Conservation (phyloP, 2,113 vertebrate species). For the Chinchilla lanigera region DNA sequence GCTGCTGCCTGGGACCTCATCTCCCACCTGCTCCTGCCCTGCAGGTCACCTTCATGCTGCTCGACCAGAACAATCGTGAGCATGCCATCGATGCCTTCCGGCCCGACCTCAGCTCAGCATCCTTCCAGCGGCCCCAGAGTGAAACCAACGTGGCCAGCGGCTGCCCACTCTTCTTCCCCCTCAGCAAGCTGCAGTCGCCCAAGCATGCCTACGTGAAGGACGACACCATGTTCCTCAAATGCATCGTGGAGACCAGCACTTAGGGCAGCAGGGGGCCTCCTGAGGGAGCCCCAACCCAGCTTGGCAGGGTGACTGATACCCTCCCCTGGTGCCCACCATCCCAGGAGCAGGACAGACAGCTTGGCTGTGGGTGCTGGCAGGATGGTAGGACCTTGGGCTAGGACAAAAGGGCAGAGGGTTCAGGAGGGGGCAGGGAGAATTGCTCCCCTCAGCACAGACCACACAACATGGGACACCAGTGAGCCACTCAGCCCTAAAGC, state of each 20-base stretch:
- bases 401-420: neutral
- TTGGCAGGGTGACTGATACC: neutral
- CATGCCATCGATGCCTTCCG: constrained; percentile 87
- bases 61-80: constrained; percentile 90
- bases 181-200: constrained; percentile 86
- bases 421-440: neutral
- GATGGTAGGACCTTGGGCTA: neutral
- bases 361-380: neutral
- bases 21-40: neutral
- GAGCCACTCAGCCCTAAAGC: neutral
- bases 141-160: constrained; percentile 91
- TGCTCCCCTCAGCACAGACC: too few species aligned
- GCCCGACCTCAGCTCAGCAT: constrained; percentile 86
- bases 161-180: constrained; percentile 88
- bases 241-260: constrained; percentile 85
- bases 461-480: neutral
- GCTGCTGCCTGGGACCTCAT: neutral
- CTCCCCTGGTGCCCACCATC: neutral
- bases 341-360: neutral
- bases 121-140: constrained; percentile 88
- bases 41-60: constrained; percentile 90
- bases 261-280: fast-evolving
- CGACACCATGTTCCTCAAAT: constrained; percentile 90
- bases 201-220: constrained; percentile 88
- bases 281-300: neutral